Evolutionary conservation across 2,888 invertebrate genomes (phyloP), one percentile per base, ranked within the genome.

Genomic region (Eupsilia transversa): DNA sequence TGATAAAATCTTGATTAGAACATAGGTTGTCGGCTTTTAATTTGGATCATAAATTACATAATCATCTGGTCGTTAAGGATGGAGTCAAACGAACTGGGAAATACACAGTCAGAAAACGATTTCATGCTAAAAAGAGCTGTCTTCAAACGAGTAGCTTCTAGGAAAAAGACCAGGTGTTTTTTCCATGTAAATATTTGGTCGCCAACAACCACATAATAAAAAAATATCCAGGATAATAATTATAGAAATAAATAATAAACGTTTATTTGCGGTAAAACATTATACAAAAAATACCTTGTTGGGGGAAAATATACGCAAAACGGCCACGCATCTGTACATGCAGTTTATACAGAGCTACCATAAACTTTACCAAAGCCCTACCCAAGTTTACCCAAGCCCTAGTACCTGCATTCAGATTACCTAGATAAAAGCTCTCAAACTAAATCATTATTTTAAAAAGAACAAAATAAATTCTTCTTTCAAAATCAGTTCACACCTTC

Each of bases 1-100:
- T 35, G n/a, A 66, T 57, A 12, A 33, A 74, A 74, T 57, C 49
- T 35, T 74, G 61, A 66, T 72, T 69, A 66, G 27, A 83, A 69
- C 63, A 83, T 59, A 72, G 60, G 56, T 65, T 59, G 74, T 82
- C 38, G 38, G 14, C 52, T 72, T 69, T 79, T 70, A 73, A 81
- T 79, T 72, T 63, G 33, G 35, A 74, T 72, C 49, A 83, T 66
- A 59, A 64, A 83, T 67, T 23, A 70, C 5, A 35, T 6, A 64
- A 63, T 57, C 54, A 66, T 33, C 6, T 66, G 6, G 46, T 52
- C 35, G 52, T 64, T 59, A 43, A 46, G 9, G 30, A 43, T 54
- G 10, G 33, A 35, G 12, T 27, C 38, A 35, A 41, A 66, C 3
- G 6, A 56, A 68, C 12, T 65, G 49, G 23, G n/a, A 65, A 80